Evolutionary conservation across 2,888 invertebrate genomes (phyloP).

Genomic region (Pyralis farinalis): DNA sequence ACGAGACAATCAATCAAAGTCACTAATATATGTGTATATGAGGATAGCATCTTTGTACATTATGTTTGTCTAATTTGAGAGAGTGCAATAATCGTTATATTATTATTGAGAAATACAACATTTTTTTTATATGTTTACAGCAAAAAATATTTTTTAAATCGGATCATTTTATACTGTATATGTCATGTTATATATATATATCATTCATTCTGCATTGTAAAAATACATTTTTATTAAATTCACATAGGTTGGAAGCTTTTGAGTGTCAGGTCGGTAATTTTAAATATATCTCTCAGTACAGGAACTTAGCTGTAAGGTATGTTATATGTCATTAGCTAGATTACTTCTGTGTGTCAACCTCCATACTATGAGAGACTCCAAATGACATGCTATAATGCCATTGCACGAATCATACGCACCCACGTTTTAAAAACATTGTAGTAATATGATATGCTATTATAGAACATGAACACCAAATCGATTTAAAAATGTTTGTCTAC

Average conservation of each 20-base stretch:
- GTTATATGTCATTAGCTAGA: constrained; percentile 67
- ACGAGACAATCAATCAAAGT: too few species aligned
- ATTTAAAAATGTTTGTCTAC: constrained; percentile 26
- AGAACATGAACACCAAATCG: constrained; percentile 36
- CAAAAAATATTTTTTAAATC: too few species aligned
- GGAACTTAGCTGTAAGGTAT: constrained; percentile 71
- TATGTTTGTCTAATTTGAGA: too few species aligned
- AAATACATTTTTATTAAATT: background rate
- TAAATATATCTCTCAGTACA: constrained; percentile 79
- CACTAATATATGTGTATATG: too few species aligned
- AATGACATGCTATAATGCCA: constrained; percentile 6
- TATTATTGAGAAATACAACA: too few species aligned
- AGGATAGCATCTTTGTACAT: background rate
- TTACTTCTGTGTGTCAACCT: constrained; percentile 53
- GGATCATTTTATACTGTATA: too few species aligned
- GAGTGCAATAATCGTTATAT: too few species aligned
- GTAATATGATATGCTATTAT: constrained; percentile 28
- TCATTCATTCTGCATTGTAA: too few species aligned
- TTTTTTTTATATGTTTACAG: too few species aligned
- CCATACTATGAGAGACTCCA: constrained; percentile 13
- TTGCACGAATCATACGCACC: constrained; percentile 25
- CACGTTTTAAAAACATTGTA: constrained; percentile 24
- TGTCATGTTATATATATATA: too few species aligned
- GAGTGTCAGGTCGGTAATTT: constrained; percentile 52
- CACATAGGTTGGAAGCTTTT: constrained; percentile 10